Percentiles rank a stretch among this genome's conserved stretches.
phyloP scores from a whole-genome alignment of 2,797 vertebrate species.

The Bryconaethiops microstoma region DNA sequence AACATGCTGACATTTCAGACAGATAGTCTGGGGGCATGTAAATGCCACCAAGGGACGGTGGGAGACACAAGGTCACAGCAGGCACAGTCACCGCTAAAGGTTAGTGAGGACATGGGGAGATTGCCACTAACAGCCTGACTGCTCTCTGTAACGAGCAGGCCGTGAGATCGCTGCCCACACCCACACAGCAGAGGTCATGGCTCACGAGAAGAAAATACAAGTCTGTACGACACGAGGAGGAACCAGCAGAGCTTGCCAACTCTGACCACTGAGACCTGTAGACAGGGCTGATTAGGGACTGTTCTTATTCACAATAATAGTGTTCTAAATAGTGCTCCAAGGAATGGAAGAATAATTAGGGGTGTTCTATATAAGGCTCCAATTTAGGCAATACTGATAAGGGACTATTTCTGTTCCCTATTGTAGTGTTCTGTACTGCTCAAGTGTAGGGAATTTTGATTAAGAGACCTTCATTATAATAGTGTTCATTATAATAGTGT shows the following conservation, averaged over 20 bases:
- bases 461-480: too few species aligned
- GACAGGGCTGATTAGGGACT: too few species aligned
- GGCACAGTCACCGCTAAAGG: not conserved
- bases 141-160: not conserved
- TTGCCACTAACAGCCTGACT: not conserved
- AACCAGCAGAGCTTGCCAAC: too few species aligned
- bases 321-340: not conserved
- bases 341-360: too few species aligned
- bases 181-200: not conserved
- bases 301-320: too few species aligned
- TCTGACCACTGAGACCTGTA: not conserved
- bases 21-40: not conserved
- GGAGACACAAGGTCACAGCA: constrained; percentile 3
- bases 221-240: too few species aligned
- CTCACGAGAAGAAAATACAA: not conserved
- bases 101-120: not conserved
- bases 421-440: not conserved
- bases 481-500: not conserved
- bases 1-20: constrained; percentile 15
- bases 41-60: not conserved
- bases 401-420: too few species aligned
- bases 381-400: not conserved
- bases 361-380: not conserved
- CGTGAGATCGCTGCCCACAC: not conserved
- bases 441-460: too few species aligned